These are phyloP conservation scores for Calephelis virginiensis DNA, from an alignment of 1,140 invertebrate species.

Conservation along the genomic window DNA sequence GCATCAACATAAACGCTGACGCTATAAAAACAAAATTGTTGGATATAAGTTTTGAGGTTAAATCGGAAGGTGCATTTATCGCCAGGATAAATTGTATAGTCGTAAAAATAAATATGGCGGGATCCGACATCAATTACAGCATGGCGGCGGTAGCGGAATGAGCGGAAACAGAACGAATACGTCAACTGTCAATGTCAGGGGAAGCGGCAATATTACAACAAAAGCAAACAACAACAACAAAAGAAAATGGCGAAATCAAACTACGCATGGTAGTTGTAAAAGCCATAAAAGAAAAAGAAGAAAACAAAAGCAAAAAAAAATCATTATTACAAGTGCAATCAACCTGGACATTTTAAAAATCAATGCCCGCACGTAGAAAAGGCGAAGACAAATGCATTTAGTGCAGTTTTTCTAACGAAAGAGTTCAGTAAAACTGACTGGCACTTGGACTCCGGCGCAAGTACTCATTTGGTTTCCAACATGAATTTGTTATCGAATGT, in stretches of 20 bases:
- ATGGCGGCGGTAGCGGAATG: background rate
- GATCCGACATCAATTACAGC: background rate
- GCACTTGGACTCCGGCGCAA: constrained; percentile 39
- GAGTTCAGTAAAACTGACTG: constrained; percentile 36
- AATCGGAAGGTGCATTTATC: constrained; percentile 25
- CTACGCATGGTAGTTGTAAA: too few species aligned
- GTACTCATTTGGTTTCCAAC: constrained; percentile 32
- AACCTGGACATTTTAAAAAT: constrained; percentile 33
- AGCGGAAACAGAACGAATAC: background rate
- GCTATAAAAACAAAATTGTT: constrained; percentile 31
- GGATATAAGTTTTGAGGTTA: constrained; percentile 25
- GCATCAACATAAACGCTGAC: constrained; percentile 22
- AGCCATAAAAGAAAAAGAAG: too few species aligned
- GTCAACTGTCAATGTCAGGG: background rate
- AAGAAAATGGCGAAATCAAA: too few species aligned
- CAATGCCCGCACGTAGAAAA: constrained; percentile 26
- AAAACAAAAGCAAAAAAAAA: constrained; percentile 6
- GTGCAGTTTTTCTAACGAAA: constrained; percentile 34
- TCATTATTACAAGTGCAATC: constrained; percentile 34
- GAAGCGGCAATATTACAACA: background rate
- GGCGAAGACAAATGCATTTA: constrained; percentile 37
- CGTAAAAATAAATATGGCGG: background rate
- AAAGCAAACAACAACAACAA: too few species aligned
- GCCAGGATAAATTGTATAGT: constrained; percentile 10
- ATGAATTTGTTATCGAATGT: constrained; percentile 29